Base-by-base conservation (phyloP, 1,140 invertebrate species). In the Pachypsylla venusta region DNA sequence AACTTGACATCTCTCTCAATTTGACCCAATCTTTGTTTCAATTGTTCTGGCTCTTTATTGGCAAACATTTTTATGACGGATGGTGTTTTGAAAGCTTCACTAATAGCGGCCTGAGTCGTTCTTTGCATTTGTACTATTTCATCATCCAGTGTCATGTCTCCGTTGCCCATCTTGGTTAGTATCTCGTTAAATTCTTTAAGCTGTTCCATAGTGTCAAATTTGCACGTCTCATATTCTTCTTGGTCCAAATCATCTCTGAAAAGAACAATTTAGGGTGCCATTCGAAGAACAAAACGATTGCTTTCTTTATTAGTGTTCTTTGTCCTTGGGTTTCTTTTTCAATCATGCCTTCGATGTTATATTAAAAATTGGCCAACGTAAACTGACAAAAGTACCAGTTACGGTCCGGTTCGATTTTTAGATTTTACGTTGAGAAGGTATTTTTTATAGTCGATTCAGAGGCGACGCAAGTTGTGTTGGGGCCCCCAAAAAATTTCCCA, bases 1-100 rank as follows among this genome's bases (percentile, higher is more conserved):
- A 78, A 65, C 67, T 77, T 79, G 0, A 71, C 57, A 60, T 79
- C 74, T 53, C 74, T 66, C 26, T 79, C 74, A 54, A 83, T 73
- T 63, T 79, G 73, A 13, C 70, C 64, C 19, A 87, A 67, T 65
- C 79, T 74, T 62, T 84, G 74, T 61, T 81, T 67, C 26, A 88
- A 70, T 66, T 81, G 78, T 22, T 76, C 76, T n/a, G 84, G 83
- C 66, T 88, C 83, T 64, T 81, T 78, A 66, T 79, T 83, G 12
- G 82, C 84, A 79, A 88, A 88, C 71, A 88, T 76, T 65, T 77
- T 69, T 20, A 87, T 87, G 1, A 87, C 81, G 70, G 84, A 84
- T 25, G 85, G 85, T 3, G 85, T 88, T 71, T 84, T 77, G 66
- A 88, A 88, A 5, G 85, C 84, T 67, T 81, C 73, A 61, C 81